These are phyloP conservation scores for Rhinolophus ferrumequinum DNA, from an alignment of 2,113 vertebrate genomes.

Conservation along the genomic window DNA sequence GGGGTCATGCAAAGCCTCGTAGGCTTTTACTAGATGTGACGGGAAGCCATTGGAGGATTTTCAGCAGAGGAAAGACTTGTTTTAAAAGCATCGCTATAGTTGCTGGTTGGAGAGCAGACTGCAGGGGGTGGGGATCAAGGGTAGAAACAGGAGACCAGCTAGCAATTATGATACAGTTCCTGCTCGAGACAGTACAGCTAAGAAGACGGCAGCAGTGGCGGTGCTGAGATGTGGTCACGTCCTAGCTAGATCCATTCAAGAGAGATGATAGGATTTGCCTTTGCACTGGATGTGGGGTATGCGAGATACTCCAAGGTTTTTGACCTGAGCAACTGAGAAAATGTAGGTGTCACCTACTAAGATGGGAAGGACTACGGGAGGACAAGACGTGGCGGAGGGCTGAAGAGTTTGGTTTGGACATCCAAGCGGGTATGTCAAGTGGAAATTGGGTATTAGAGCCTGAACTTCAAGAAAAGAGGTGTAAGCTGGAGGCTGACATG, in stretches of 20 bases:
- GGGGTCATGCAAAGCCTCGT: not conserved
- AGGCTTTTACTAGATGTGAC: not conserved
- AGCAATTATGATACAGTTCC: not conserved
- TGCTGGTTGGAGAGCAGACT: not conserved
- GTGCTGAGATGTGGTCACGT: not conserved
- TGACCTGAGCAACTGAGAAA: not conserved
- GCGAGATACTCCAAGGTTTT: not conserved
- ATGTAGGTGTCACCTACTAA: not conserved
- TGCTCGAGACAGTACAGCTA: not conserved
- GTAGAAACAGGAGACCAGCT: not conserved
- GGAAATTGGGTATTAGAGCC: not conserved
- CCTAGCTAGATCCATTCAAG: not conserved
- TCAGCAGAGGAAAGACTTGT: not conserved
- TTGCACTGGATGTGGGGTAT: not conserved
- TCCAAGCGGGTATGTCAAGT: not conserved
- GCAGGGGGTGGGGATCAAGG: not conserved
- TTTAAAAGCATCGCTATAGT: not conserved
- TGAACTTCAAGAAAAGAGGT: not conserved
- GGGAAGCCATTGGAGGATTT: not conserved
- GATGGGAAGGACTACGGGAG: not conserved
- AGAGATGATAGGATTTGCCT: not conserved
- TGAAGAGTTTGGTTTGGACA: not conserved
- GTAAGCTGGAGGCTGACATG: not conserved
- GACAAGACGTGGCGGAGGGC: not conserved
- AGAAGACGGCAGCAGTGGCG: not conserved